Evolutionary conservation across 1,140 invertebrate species (phyloP).

Genomic region (Reticulitermes speratus): DNA sequence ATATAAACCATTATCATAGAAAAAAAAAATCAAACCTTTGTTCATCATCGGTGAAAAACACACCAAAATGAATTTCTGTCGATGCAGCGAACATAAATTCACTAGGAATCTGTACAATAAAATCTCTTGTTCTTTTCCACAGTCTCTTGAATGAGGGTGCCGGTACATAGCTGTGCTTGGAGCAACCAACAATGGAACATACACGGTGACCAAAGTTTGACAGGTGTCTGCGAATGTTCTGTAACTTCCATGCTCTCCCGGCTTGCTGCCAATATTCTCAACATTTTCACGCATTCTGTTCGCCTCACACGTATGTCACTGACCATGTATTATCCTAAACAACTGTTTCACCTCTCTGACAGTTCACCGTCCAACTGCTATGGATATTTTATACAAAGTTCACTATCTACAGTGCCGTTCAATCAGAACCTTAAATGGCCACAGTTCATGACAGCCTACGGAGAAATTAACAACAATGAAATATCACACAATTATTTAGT

Average conservation of each 20-base stretch:
- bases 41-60: conserved; percentile 56
- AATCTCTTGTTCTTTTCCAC: background rate
- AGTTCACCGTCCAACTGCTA: no score
- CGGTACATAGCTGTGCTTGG: background rate
- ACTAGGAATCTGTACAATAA: background rate
- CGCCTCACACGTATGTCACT: background rate
- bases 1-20: background rate
- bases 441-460: no score
- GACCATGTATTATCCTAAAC: no score
- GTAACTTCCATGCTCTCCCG: background rate
- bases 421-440: no score
- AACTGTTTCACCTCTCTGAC: no score
- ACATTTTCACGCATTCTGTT: background rate
- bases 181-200: background rate
- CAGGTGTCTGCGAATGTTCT: background rate
- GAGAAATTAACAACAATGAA: no score
- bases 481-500: no score
- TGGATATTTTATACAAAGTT: no score
- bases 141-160: background rate
- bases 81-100: background rate
- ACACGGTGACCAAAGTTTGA: background rate
- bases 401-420: no score
- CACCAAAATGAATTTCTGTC: conserved; percentile 43
- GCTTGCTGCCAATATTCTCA: background rate
- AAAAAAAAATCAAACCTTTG: conserved; percentile 45